These are phyloP conservation scores for Hyppa rectilinea DNA, from an alignment of 2,888 invertebrate species.

Conservation along the genomic window DNA sequence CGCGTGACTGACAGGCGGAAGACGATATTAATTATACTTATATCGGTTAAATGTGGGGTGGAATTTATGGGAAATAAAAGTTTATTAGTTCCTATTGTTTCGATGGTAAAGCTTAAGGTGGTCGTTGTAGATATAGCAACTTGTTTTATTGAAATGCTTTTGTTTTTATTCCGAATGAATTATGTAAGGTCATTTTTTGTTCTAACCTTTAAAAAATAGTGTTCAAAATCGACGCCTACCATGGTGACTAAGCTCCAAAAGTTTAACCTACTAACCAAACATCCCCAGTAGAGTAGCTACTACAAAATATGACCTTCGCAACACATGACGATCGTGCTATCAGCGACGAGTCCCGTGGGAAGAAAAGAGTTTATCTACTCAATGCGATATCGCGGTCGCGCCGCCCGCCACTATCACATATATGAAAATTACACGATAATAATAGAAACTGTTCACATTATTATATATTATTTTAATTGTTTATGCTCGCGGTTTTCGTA, in stretches of 20 bases:
- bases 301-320: slow-evolving; percentile 41
- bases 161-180: background rate
- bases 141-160: background rate
- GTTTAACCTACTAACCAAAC: slow-evolving; percentile 12
- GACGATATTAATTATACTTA: slow-evolving; percentile 82
- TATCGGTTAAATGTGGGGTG: slow-evolving; percentile 67
- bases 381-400: slow-evolving; percentile 77
- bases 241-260: background rate
- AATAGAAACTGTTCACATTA: slow-evolving; percentile 74
- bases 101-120: slow-evolving; percentile 34
- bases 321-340: slow-evolving; percentile 57
- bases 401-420: slow-evolving; percentile 72
- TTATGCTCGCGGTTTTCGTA: slow-evolving; percentile 83
- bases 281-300: slow-evolving; percentile 17
- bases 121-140: slow-evolving; percentile 14
- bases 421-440: slow-evolving; percentile 77
- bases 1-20: slow-evolving; percentile 84
- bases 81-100: slow-evolving; percentile 55
- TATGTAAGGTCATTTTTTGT: background rate
- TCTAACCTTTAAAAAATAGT: background rate
- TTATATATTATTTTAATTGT: slow-evolving; percentile 79
- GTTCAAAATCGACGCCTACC: background rate
- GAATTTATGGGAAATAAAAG: slow-evolving; percentile 63
- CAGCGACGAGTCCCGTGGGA: slow-evolving; percentile 84
- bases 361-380: slow-evolving; percentile 81